Base-by-base conservation (phyloP, 2,888 invertebrate species). In the Platypus cylindrus region DNA sequence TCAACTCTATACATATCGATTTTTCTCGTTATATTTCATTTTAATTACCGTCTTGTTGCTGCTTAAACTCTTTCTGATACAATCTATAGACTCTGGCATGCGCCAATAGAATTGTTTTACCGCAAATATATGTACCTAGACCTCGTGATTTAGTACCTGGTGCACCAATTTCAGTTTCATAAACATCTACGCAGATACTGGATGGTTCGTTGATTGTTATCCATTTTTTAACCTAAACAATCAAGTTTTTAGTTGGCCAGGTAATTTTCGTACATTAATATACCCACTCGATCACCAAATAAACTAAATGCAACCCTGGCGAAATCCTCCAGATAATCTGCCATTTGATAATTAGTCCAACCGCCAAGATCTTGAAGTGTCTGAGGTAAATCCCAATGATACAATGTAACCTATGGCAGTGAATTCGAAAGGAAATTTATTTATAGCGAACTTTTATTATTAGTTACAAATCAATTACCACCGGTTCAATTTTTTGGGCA, bases 11-110 rank as follows among this genome's bases (percentile, higher is more conserved):
- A 13, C 15, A 13, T n/a, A 28, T 12, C 5, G 17, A 16, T 24
- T 25, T 9, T 25, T 25, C 11, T 25, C 5, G 9, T 25, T n/a
- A 8, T 8, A 25, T 8, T 11, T 12, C 3, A n/a, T 11, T 35
- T 24, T 14, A 14, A 7, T 33, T 38, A 50, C 54, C 55, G 32
- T 41, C 43, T 32, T 56, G 55, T 17, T 43, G 43, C 1, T 49
- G 17, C 44, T 56, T 60, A 49, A 63, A 77, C 9, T 67, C 58
- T 1, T 57, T 47, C 23, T 72, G 52, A 46, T 73, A 78, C 48
- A 75, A 50, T 7, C 65, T 62, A 49, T 75, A 82, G 0, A 68
- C 72, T 48, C 59, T 65, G 0, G 70, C 78, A 48, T 82, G 81
- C 0, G 80, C 74, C 27, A 70, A 51, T 4, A 82, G 58, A 29